These are phyloP conservation scores for Triops cancriformis DNA, from an alignment of 1,140 invertebrate species.

Conservation along the genomic window DNA sequence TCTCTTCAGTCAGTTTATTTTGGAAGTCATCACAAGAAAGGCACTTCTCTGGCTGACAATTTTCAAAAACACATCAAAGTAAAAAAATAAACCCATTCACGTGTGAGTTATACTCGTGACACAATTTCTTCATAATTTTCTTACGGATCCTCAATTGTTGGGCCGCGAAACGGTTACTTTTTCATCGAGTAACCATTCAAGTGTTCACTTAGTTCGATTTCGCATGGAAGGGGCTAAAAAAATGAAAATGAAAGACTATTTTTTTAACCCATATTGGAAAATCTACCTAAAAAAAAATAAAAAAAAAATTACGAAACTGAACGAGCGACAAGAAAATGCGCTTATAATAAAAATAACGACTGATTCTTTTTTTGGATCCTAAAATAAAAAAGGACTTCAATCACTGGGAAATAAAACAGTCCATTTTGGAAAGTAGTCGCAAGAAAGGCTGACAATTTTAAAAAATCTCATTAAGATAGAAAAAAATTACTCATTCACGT, in stretches of 20 bases:
- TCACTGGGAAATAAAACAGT: neutral
- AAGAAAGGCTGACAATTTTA: neutral
- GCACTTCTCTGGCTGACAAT: too few relatives aligned
- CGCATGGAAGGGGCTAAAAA: neutral
- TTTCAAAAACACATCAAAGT: neutral
- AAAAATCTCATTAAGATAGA: neutral
- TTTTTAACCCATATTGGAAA: too few relatives aligned
- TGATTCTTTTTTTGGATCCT: neutral
- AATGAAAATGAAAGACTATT: neutral
- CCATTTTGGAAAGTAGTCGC: too few relatives aligned
- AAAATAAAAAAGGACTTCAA: neutral
- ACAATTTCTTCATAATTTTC: constrained; percentile 20
- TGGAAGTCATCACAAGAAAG: too few relatives aligned
- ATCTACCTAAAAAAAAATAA: too few relatives aligned
- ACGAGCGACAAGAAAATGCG: too few relatives aligned
- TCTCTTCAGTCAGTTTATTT: neutral
- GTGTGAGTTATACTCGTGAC: constrained; percentile 20
- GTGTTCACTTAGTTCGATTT: constrained; percentile 16
- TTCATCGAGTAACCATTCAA: constrained; percentile 16
- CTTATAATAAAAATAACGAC: too few relatives aligned
- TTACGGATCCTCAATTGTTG: constrained; percentile 19
- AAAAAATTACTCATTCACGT: neutral
- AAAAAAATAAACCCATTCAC: neutral
- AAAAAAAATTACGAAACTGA: too few relatives aligned
- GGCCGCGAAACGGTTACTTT: constrained; percentile 14